Evolutionary conservation across 1,140 invertebrate genomes (phyloP).

Genomic region (Acromyrmex heyeri): DNA sequence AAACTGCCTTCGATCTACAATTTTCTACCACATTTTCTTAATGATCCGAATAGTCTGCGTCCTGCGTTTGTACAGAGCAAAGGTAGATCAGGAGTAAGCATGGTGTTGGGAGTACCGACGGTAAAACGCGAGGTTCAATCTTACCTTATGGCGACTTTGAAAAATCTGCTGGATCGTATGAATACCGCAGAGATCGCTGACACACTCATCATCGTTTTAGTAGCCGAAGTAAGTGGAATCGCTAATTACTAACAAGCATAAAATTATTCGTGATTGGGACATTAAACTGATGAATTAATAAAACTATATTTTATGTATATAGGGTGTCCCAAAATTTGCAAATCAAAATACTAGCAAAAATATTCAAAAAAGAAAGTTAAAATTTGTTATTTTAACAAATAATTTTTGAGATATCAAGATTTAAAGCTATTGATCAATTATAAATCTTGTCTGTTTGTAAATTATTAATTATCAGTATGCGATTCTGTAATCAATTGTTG

Average conservation of each 20-base stretch:
- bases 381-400: no score
- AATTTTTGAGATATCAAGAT: no score
- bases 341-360: no score
- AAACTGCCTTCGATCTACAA: constrained; percentile 93
- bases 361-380: no score
- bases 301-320: not conserved
- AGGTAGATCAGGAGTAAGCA: constrained; percentile 91
- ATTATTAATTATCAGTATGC: no score
- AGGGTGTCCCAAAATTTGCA: no score
- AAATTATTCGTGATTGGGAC: not conserved
- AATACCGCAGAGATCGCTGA: constrained; percentile 92
- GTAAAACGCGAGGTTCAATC: constrained; percentile 95
- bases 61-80: constrained; percentile 93
- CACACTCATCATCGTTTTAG: constrained; percentile 95
- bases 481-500: no score
- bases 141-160: constrained; percentile 95
- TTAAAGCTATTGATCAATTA: no score
- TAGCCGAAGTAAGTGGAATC: constrained; percentile 91
- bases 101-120: constrained; percentile 96
- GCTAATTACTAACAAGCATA: not conserved
- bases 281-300: constrained; percentile 18
- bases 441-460: no score
- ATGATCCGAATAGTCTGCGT: constrained; percentile 91
- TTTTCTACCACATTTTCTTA: constrained; percentile 95
- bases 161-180: constrained; percentile 95